These are phyloP conservation scores for Aspidapion aeneum DNA, from an alignment of 2,888 invertebrate genomes.

Conservation along the genomic window DNA sequence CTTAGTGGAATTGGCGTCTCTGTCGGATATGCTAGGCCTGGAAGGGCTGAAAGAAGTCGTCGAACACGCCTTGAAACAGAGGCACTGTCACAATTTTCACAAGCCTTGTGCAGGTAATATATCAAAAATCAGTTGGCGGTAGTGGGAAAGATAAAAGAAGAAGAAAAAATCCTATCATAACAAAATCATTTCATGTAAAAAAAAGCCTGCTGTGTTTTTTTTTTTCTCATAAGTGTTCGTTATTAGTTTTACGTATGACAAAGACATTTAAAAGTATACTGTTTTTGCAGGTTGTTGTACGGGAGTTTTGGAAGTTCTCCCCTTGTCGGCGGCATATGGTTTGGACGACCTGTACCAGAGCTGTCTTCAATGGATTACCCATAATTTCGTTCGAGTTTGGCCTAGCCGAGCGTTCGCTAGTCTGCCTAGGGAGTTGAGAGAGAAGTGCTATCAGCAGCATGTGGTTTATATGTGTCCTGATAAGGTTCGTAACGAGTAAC, in stretches of 20 bases:
- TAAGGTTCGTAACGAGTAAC: too few relatives aligned
- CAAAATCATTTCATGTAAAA: too few relatives aligned
- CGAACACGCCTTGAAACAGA: slow-evolving; percentile 72
- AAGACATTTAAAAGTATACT: too few relatives aligned
- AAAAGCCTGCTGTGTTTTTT: too few relatives aligned
- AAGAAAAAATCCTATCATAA: too few relatives aligned
- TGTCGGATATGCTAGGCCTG: slow-evolving; percentile 86
- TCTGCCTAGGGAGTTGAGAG: slow-evolving; percentile 75
- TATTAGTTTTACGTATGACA: too few relatives aligned
- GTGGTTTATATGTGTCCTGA: slow-evolving; percentile 75
- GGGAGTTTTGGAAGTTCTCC: slow-evolving; percentile 75
- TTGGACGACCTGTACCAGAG: slow-evolving; percentile 84
- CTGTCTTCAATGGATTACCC: slow-evolving; percentile 80
- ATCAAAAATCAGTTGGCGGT: neutral
- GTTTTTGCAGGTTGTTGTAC: slow-evolving; percentile 68
- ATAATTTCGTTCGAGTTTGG: slow-evolving; percentile 86
- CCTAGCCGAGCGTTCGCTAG: slow-evolving; percentile 86
- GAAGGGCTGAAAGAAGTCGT: slow-evolving; percentile 92
- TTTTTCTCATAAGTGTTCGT: too few relatives aligned
- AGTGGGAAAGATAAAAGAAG: too few relatives aligned
- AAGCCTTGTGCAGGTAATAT: slow-evolving; percentile 83
- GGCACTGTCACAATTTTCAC: slow-evolving; percentile 92
- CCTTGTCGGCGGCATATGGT: slow-evolving; percentile 80
- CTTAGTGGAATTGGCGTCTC: slow-evolving; percentile 80
- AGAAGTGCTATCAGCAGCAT: slow-evolving; percentile 81